Conservation (phyloP, 2,113 vertebrate genomes). For the Callochromis pleurospilus region DNA sequence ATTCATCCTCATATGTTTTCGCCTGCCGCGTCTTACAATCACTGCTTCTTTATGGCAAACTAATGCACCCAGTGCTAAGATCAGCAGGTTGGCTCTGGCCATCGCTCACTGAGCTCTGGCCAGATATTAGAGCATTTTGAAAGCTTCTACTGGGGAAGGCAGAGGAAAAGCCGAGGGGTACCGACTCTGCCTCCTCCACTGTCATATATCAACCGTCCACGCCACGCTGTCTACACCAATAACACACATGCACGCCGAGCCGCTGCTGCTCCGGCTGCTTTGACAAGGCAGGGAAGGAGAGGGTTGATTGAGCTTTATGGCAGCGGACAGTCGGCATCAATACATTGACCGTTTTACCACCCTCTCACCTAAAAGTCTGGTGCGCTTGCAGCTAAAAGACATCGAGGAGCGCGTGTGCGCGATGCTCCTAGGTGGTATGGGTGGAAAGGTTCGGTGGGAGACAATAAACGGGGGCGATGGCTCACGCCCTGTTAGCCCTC, state of each 20-base stretch:
- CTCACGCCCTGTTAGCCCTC: constrained; percentile 35
- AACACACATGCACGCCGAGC: neutral
- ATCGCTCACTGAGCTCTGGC: constrained; percentile 40
- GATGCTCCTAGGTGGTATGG: neutral
- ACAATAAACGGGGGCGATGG: constrained; percentile 10
- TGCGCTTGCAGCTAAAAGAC: neutral
- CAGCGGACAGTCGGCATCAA: constrained; percentile 36
- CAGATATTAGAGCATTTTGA: constrained; percentile 29
- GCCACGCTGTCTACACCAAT: neutral
- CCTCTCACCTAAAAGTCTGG: constrained; percentile 37
- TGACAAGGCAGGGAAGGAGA: constrained; percentile 8
- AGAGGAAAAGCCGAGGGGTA: constrained; percentile 5
- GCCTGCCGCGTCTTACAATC: constrained; percentile 53
- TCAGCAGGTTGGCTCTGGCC: constrained; percentile 56
- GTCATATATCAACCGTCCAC: constrained; percentile 37
- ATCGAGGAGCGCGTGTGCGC: neutral
- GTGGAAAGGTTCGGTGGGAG: constrained; percentile 14
- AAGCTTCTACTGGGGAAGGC: constrained; percentile 22
- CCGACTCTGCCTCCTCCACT: constrained; percentile 34
- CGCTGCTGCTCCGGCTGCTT: neutral
- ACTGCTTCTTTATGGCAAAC: constrained; percentile 65
- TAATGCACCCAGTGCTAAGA: constrained; percentile 61
- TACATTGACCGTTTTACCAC: constrained; percentile 38
- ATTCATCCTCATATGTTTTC: constrained; percentile 71
- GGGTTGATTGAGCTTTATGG: constrained; percentile 40